Evolutionary conservation across 1,140 invertebrate species (phyloP), one percentile per base, ranked within the genome.

Genomic region (Tetraneura akinire): DNA sequence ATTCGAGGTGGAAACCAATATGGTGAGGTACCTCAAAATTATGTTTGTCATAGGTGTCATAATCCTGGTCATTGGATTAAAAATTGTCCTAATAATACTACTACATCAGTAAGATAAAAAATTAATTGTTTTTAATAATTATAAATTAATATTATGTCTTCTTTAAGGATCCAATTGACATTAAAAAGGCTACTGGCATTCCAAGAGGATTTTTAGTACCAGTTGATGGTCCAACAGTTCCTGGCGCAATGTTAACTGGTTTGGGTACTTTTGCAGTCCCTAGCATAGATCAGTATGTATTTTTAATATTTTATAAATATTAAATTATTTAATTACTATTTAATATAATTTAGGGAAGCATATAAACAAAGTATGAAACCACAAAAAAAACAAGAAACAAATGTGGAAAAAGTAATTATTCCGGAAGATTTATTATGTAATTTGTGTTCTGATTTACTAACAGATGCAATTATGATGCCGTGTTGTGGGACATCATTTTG

Each of bases 401-500:
- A 86, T 60, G 84, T 85, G 3, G 85, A 87, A 62, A 91, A 92
- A 84, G 90, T 92, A 11, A 90, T 92, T 84, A 93, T 98, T 81
- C 96, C 96, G 0, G 92, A 95, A 82, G 96, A 98, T 85, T 86
- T 98, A 37, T 86, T 95, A 53, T 99, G 97, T 86, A 92, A 90
- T 53, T 90, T 98, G 51, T 99, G 97, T 86, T 91, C 94, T 73
- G 95, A 98, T 86, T 86, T 98, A n/a, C 88, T 98, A 74, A 92
- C 92, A 0, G 97, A 99, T 88, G 96, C 97, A 76, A 96, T 98
- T 16, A 92, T 98, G 89, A 96, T 97, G 85, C 95, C 95, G 1
- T 99, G 97, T 85, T 99, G 97, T 86, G 96, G 96, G 21, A 96
- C 96, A 86, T 97, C 96, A 32, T 98, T 97, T 87, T 99, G 97